A percentile compares a stretch with the other conserved stretches of the same genome.
phyloP scores from a whole-genome alignment of 2,888 invertebrate genomes.

The Meteorus cinctellus region DNA sequence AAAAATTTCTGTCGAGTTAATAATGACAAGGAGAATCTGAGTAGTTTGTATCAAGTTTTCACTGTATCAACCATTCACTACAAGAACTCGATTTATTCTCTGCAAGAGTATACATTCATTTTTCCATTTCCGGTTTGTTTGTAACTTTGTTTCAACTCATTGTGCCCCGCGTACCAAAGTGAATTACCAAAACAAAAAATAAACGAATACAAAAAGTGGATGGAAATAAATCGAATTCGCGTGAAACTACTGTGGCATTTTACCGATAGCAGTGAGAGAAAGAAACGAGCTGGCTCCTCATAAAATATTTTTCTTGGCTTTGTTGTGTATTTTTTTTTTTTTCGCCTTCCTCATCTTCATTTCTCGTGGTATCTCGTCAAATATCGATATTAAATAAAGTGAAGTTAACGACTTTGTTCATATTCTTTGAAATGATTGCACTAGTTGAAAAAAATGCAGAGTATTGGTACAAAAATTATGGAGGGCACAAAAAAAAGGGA shows the following conservation, averaged over 20 bases:
- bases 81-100: neutral
- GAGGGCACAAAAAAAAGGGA: neutral
- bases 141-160: conserved; percentile 44
- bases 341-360: conserved; percentile 23
- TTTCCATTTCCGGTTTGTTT: conserved; percentile 35
- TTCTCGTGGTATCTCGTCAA: conserved; percentile 37
- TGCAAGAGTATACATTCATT: conserved; percentile 38
- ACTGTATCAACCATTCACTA: too few relatives aligned
- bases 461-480: conserved; percentile 3
- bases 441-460: conserved; percentile 25
- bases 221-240: conserved; percentile 47
- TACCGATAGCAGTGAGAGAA: conserved; percentile 46
- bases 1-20: neutral
- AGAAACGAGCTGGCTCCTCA: conserved; percentile 49
- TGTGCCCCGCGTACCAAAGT: conserved; percentile 32
- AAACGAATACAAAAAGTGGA: conserved; percentile 36
- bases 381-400: conserved; percentile 47
- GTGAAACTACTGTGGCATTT: conserved; percentile 47
- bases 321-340: conserved; percentile 26
- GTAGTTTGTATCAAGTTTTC: neutral
- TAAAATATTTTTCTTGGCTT: conserved; percentile 45
- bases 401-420: conserved; percentile 58
- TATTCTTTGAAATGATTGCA: conserved; percentile 53
- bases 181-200: conserved; percentile 43
- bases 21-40: neutral